These are phyloP conservation scores for Eleutherodactylus coqui DNA, from an alignment of 2,797 vertebrate species.

Conservation along the genomic window DNA sequence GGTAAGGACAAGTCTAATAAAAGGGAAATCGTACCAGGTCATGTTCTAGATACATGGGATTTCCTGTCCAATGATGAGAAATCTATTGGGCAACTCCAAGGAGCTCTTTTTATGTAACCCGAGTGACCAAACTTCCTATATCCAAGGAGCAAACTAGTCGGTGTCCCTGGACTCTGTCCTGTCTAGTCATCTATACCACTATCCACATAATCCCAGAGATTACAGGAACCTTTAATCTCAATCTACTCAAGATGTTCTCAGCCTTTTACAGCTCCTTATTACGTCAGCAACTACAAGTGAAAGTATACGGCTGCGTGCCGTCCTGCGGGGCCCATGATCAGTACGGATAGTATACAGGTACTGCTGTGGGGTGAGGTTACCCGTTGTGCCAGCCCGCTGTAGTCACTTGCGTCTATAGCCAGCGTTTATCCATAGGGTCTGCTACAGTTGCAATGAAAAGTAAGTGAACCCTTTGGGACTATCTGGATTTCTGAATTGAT, in stretches of 20 bases:
- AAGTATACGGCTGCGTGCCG: too few relatives aligned
- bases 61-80: slow-evolving; percentile 58
- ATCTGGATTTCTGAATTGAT: too few relatives aligned
- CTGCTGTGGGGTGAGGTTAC: too few relatives aligned
- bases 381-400: too few relatives aligned
- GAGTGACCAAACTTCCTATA: slow-evolving; percentile 25
- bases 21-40: slow-evolving; percentile 24
- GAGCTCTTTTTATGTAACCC: slow-evolving; percentile 40
- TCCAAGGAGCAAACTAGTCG: not conserved
- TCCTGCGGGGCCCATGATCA: too few relatives aligned
- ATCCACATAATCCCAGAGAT: not conserved
- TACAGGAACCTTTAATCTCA: not conserved
- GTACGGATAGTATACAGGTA: too few relatives aligned
- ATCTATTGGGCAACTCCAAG: slow-evolving; percentile 42
- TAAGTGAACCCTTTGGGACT: too few relatives aligned
- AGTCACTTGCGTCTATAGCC: too few relatives aligned
- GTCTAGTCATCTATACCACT: not conserved
- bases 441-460: too few relatives aligned
- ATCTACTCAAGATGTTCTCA: not conserved
- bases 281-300: not conserved
- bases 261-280: not conserved
- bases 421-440: too few relatives aligned
- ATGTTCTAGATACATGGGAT: slow-evolving; percentile 31
- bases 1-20: slow-evolving; percentile 37
- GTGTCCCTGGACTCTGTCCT: slow-evolving; percentile 1